Percentiles rank a stretch among this genome's conserved stretches.
Evolutionary conservation across 2,888 invertebrate genomes (phyloP).

Genomic region (Melanargia galathea): DNA sequence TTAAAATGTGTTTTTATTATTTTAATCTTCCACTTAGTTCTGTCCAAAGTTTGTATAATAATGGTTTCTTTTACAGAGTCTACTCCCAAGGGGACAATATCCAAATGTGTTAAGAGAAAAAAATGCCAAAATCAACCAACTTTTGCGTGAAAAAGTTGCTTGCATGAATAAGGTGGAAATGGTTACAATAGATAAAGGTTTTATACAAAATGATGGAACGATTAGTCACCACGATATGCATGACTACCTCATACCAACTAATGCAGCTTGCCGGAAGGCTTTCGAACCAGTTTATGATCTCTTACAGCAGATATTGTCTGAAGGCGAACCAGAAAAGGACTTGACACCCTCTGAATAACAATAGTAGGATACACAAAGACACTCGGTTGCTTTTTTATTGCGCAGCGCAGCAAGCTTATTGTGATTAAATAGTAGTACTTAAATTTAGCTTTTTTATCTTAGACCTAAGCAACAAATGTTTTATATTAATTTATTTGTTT

Average conservation of each 20-base stretch:
- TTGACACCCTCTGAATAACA: constrained; percentile 86
- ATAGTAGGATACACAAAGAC: constrained; percentile 33
- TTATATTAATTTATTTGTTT: constrained; percentile 46
- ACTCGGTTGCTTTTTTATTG: constrained; percentile 53
- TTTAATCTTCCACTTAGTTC: neutral
- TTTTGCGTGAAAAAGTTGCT: constrained; percentile 84
- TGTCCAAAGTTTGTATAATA: too few species aligned
- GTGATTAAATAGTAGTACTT: constrained; percentile 77
- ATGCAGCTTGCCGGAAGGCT: constrained; percentile 92
- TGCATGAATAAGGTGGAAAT: constrained; percentile 88
- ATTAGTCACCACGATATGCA: constrained; percentile 96
- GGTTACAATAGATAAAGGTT: constrained; percentile 89
- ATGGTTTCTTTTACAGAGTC: constrained; percentile 84
- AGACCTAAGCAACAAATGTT: constrained; percentile 58
- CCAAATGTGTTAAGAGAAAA: constrained; percentile 91
- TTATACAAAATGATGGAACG: constrained; percentile 89
- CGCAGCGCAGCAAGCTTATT: constrained; percentile 72
- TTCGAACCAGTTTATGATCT: constrained; percentile 93
- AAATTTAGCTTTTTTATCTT: constrained; percentile 75
- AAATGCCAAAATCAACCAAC: constrained; percentile 87
- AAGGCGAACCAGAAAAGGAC: constrained; percentile 88
- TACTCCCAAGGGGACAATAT: constrained; percentile 93
- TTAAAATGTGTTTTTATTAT: too few species aligned
- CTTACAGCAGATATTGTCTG: constrained; percentile 88
- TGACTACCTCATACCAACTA: constrained; percentile 94